Evolutionary conservation across 2,888 invertebrate species (phyloP).

Genomic region (Ophion ellenae): DNA sequence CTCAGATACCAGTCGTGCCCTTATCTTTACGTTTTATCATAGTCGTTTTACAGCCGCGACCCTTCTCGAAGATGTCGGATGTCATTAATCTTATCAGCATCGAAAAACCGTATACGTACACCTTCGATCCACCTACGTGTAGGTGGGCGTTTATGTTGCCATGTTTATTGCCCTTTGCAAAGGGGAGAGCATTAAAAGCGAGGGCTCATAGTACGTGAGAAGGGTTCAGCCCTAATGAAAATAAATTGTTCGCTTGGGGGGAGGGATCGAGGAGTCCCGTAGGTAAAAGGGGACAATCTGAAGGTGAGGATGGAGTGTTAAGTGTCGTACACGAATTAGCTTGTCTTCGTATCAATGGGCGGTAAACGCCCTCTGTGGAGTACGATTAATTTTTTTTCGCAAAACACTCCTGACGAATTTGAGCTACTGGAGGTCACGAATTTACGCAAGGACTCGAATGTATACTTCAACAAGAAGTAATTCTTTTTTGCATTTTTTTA

Average conservation of each 20-base stretch:
- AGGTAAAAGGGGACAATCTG: constrained; percentile 5
- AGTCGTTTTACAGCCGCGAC: constrained; percentile 28
- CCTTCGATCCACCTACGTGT: background rate
- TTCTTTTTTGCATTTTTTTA: no score
- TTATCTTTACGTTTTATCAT: constrained; percentile 44
- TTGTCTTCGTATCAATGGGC: background rate
- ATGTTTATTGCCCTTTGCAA: background rate
- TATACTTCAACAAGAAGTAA: no score
- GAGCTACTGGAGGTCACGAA: background rate
- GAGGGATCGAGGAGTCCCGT: background rate
- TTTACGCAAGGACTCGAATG: background rate
- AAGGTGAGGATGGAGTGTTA: constrained; percentile 8
- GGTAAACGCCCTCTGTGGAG: background rate
- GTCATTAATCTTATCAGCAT: constrained; percentile 30
- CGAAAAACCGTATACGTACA: background rate
- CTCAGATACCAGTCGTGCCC: background rate
- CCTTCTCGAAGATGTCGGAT: constrained; percentile 13
- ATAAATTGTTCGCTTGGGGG: constrained; percentile 25
- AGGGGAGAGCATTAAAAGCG: constrained; percentile 10
- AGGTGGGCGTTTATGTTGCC: constrained; percentile 2
- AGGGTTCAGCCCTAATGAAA: constrained; percentile 16
- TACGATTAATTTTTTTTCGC: background rate
- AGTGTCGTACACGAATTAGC: constrained; percentile 5
- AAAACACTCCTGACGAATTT: background rate
- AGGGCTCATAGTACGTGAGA: constrained; percentile 14